Evolutionary conservation across 2,888 invertebrate genomes (phyloP).

Genomic region (Drosophila quinaria): DNA sequence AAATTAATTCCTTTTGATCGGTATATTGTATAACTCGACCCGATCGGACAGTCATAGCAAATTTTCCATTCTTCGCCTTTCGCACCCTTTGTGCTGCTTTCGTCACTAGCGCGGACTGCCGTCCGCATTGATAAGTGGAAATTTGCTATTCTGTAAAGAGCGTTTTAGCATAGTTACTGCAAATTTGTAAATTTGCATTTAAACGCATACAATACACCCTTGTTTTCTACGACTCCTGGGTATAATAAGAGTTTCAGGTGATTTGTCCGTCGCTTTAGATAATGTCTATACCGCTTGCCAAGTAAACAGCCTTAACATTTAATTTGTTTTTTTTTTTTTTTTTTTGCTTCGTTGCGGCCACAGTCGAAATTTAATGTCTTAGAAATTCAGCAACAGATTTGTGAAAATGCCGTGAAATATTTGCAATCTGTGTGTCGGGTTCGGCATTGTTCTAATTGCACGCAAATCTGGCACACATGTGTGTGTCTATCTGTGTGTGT

Average conservation of each 20-base stretch:
- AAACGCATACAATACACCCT: not conserved
- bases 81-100: too few relatives aligned
- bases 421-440: constrained; percentile 39
- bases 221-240: not conserved
- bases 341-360: constrained; percentile 17
- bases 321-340: constrained; percentile 16
- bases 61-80: too few relatives aligned
- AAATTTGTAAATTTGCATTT: too few relatives aligned
- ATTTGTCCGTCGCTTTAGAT: constrained; percentile 4
- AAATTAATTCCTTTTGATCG: too few relatives aligned
- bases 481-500: not conserved
- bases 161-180: too few relatives aligned
- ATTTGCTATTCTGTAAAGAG: too few relatives aligned
- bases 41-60: too few relatives aligned
- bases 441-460: constrained; percentile 45
- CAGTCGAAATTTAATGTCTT: constrained; percentile 44
- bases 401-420: constrained; percentile 32
- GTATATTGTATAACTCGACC: too few relatives aligned
- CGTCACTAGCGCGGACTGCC: too few relatives aligned
- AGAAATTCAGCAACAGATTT: constrained; percentile 34
- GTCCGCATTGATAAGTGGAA: too few relatives aligned
- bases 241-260: constrained; percentile 6
- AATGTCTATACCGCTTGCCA: constrained; percentile 12
- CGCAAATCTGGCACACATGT: constrained; percentile 19
- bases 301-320: constrained; percentile 22